Evolutionary conservation across 2,888 invertebrate species (phyloP).

Genomic region (Malachius bipustulatus): DNA sequence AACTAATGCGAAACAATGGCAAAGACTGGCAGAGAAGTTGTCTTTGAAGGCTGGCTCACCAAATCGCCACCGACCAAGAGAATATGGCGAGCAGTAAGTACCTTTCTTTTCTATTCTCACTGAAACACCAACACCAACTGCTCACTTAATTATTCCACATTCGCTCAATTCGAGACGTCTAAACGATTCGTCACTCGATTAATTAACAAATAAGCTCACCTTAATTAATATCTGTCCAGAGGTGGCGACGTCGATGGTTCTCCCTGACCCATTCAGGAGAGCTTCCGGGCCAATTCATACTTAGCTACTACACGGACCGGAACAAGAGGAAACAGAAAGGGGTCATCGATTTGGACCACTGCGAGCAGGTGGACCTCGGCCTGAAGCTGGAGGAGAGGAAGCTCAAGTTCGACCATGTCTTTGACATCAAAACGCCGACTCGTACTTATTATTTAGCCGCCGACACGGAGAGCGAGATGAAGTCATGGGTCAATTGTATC

Average conservation of each 20-base stretch:
- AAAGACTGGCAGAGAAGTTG: conserved; percentile 52
- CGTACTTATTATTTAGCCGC: conserved; percentile 88
- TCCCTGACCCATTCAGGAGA: conserved; percentile 82
- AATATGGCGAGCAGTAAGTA: conserved; percentile 89
- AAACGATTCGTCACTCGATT: conserved; percentile 12
- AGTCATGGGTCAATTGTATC: conserved; percentile 88
- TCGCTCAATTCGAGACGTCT: too few species aligned
- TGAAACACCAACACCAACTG: conserved; percentile 16
- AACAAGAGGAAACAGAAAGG: conserved; percentile 78
- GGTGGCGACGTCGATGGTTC: conserved; percentile 94
- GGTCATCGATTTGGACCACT: conserved; percentile 86
- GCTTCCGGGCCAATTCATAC: conserved; percentile 84
- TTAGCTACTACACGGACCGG: conserved; percentile 87
- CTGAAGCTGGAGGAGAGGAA: conserved; percentile 71
- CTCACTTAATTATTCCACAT: conserved; percentile 13
- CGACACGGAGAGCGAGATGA: conserved; percentile 85
- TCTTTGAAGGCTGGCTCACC: conserved; percentile 88
- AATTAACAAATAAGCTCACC: conserved; percentile 9
- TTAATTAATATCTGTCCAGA: conserved; percentile 49
- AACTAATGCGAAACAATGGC: conserved; percentile 30
- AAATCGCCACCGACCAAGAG: conserved; percentile 88
- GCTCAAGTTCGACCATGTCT: conserved; percentile 72
- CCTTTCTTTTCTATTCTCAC: too few species aligned
- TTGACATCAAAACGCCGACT: conserved; percentile 79
- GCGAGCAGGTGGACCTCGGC: conserved; percentile 89